These are phyloP conservation scores for Metridium senile DNA, from an alignment of 92 coral and sea anemone genomes.

Conservation along the genomic window DNA sequence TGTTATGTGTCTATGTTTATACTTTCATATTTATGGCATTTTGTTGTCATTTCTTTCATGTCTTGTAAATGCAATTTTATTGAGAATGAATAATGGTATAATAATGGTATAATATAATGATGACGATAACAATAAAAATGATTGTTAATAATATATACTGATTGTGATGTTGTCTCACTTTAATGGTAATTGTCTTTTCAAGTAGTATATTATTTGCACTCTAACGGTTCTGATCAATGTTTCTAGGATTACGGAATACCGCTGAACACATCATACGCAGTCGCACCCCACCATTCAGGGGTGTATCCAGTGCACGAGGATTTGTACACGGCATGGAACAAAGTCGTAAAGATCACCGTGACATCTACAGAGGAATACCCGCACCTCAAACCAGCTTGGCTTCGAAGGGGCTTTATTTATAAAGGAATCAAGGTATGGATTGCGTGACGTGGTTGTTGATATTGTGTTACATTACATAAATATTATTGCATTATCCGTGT, in stretches of 20 bases:
- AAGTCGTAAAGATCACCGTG: conserved; percentile 67
- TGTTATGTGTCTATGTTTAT: too few relatives aligned
- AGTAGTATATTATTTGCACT: neutral
- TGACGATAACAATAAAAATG: too few relatives aligned
- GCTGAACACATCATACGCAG: conserved; percentile 78
- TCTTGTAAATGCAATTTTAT: too few relatives aligned
- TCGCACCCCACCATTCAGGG: conserved; percentile 97
- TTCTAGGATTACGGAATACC: conserved; percentile 81
- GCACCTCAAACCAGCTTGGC: conserved; percentile 96
- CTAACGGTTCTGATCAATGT: too few relatives aligned
- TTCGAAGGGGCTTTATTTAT: conserved; percentile 83
- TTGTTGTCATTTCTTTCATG: too few relatives aligned
- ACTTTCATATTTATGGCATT: too few relatives aligned
- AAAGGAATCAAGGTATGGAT: conserved; percentile 77
- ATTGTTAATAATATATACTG: too few relatives aligned
- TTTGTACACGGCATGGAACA: conserved; percentile 89
- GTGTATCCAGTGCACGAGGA: conserved; percentile 97
- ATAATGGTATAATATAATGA: too few relatives aligned
- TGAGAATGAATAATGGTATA: too few relatives aligned
- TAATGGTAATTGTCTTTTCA: too few relatives aligned
- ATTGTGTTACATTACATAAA: neutral
- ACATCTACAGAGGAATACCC: conserved; percentile 98
- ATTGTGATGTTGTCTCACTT: too few relatives aligned
- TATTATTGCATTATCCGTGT: too few relatives aligned
- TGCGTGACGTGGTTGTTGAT: neutral